Percentiles rank a stretch among this genome's conserved stretches.
Evolutionary conservation across 2,113 vertebrate species (phyloP).

Genomic region (Amblyopsis rosae): DNA sequence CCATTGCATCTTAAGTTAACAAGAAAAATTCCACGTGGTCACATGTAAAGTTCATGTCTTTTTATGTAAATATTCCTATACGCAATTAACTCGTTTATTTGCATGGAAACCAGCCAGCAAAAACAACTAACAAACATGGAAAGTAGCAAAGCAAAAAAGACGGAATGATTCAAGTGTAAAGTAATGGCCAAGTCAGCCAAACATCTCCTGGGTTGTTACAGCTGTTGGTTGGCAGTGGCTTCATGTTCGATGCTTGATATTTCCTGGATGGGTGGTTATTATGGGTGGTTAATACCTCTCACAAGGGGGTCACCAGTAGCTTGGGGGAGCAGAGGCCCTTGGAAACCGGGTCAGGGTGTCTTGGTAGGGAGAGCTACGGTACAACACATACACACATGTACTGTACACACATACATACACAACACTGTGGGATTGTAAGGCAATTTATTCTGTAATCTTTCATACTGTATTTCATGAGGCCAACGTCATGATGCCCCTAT

Average conservation of each 20-base stretch:
- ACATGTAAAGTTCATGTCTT: background rate
- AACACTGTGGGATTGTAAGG: background rate
- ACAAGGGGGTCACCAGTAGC: slow-evolving; percentile 65
- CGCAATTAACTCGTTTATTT: background rate
- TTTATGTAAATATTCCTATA: background rate
- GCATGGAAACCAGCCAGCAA: background rate
- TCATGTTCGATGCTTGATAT: slow-evolving; percentile 1
- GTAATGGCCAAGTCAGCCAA: no score
- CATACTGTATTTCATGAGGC: background rate
- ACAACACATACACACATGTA: slow-evolving; percentile 18
- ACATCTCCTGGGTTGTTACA: slow-evolving; percentile 4
- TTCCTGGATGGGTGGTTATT: slow-evolving; percentile 5
- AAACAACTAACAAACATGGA: background rate
- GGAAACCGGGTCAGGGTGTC: slow-evolving; percentile 78
- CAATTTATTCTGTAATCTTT: background rate
- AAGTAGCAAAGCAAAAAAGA: background rate
- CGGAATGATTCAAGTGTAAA: background rate
- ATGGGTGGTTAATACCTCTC: slow-evolving; percentile 59
- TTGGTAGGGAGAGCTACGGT: slow-evolving; percentile 68
- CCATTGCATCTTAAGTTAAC: background rate
- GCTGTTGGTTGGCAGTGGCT: background rate
- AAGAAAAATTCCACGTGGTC: background rate
- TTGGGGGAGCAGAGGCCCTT: slow-evolving; percentile 77
- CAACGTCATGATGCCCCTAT: no score
- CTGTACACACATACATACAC: slow-evolving; percentile 15